Percentiles rank a stretch among this genome's conserved stretches.
These are phyloP conservation scores for Craterocephalus amniculus DNA, from an alignment of 2,797 vertebrate genomes.

Conservation along the genomic window DNA sequence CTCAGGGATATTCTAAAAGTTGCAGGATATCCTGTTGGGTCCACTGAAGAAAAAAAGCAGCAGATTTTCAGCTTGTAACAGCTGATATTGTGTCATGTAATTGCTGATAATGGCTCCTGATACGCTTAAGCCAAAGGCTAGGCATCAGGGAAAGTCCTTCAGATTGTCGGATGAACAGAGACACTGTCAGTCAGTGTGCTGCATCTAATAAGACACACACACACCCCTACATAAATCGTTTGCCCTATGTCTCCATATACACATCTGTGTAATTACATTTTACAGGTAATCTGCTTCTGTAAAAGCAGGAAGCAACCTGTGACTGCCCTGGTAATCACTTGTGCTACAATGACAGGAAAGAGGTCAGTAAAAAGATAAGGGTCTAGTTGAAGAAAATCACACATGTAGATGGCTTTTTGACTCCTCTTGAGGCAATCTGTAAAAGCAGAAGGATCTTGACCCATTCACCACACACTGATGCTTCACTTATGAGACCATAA, in stretches of 20 bases:
- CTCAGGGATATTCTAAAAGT: slow-evolving; percentile 32
- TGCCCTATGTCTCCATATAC: slow-evolving; percentile 30
- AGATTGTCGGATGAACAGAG: slow-evolving; percentile 14
- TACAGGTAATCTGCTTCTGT: slow-evolving; percentile 34
- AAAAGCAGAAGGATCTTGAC: slow-evolving; percentile 35
- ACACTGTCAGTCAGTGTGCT: slow-evolving; percentile 42
- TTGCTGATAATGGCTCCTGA: slow-evolving; percentile 48
- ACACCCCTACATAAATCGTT: slow-evolving; percentile 38
- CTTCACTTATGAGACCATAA: slow-evolving; percentile 42
- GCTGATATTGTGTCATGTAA: slow-evolving; percentile 32
- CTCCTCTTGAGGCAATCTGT: slow-evolving; percentile 22
- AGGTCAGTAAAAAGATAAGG: slow-evolving; percentile 45
- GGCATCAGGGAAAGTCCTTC: slow-evolving; percentile 28
- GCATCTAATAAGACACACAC: not conserved
- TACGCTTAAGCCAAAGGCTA: slow-evolving; percentile 29
- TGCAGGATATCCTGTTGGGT: slow-evolving; percentile 22
- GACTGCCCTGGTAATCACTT: slow-evolving; percentile 64
- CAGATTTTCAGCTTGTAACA: slow-evolving; percentile 20
- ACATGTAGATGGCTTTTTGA: slow-evolving; percentile 8
- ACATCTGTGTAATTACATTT: slow-evolving; percentile 48
- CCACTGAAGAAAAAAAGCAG: not conserved
- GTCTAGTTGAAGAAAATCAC: slow-evolving; percentile 31
- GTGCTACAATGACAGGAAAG: slow-evolving; percentile 33
- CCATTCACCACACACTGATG: slow-evolving; percentile 36
- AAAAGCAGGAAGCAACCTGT: slow-evolving; percentile 63